phyloP scores from a whole-genome alignment of 2,113 vertebrate species.

The Myrmecophaga tridactyla region DNA sequence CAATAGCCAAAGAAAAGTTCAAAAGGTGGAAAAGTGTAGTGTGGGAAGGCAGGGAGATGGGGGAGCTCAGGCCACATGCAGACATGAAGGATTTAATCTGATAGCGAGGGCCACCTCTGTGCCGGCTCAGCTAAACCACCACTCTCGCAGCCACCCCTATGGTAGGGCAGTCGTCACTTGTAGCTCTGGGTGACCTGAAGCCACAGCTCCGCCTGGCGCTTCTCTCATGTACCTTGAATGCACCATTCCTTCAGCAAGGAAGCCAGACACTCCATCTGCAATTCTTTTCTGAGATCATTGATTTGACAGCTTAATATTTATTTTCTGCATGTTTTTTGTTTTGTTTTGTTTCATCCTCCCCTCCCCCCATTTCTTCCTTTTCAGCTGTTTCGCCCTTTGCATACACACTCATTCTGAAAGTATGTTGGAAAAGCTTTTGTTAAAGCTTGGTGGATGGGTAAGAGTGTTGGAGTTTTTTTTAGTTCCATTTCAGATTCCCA shows the following conservation, averaged over 20 bases:
- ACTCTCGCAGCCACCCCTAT: background rate
- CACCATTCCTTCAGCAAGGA: slow-evolving; percentile 22
- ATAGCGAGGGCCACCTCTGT: background rate
- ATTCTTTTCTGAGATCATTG: background rate
- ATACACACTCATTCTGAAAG: background rate
- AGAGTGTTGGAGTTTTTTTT: background rate
- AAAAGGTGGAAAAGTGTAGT: slow-evolving; percentile 6
- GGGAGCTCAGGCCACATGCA: background rate
- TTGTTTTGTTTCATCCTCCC: background rate
- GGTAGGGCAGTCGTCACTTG: background rate
- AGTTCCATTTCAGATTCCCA: background rate
- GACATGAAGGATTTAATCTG: slow-evolving; percentile 8
- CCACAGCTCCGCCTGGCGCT: background rate
- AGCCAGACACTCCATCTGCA: background rate
- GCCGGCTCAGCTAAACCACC: background rate
- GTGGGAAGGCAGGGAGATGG: background rate
- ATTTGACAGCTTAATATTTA: slow-evolving; percentile 63
- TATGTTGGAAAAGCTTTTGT: slow-evolving; percentile 12
- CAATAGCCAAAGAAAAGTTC: background rate
- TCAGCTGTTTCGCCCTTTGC: background rate
- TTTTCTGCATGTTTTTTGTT: slow-evolving; percentile 45
- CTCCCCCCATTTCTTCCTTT: background rate
- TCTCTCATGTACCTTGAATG: background rate
- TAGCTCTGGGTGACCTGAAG: background rate
- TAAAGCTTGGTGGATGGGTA: background rate